Evolutionary conservation across 2,797 vertebrate genomes (phyloP).

Genomic region (Neoniphon sammara): DNA sequence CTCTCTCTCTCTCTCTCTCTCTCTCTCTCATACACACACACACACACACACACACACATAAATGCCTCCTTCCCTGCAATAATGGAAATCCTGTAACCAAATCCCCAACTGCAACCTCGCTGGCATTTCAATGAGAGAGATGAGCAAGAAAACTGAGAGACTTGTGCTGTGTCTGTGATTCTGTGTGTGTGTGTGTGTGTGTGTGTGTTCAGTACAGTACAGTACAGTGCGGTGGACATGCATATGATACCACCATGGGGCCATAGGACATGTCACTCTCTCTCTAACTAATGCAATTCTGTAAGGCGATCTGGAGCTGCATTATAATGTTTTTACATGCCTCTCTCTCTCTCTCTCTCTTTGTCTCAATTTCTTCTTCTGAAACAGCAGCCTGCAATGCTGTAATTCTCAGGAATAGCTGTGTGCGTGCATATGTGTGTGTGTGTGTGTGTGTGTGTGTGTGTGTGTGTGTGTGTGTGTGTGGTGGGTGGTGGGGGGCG

Average conservation of each 20-base stretch:
- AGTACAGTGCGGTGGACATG: neutral
- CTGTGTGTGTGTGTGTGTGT: conserved; percentile 4
- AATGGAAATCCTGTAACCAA: conserved; percentile 40
- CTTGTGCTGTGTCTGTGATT: neutral
- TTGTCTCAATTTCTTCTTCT: neutral
- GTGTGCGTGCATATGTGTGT: too few species aligned
- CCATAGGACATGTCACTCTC: conserved; percentile 37
- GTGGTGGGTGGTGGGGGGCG: conserved; percentile 7
- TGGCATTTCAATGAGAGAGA: conserved; percentile 32
- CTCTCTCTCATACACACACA: neutral
- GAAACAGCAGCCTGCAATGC: too few species aligned
- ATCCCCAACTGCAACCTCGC: conserved; percentile 32
- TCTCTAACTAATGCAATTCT: conserved; percentile 53
- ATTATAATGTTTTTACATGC: conserved; percentile 61
- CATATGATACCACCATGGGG: conserved; percentile 32
- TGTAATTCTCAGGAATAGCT: too few species aligned
- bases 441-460: conserved; percentile 5
- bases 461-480: neutral
- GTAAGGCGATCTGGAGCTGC: conserved; percentile 57
- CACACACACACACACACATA: conserved; percentile 5
- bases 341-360: conserved; percentile 67
- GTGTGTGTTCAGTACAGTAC: neutral
- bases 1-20: too few species aligned
- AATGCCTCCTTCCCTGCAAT: neutral
- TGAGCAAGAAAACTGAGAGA: conserved; percentile 28